phyloP scores from a whole-genome alignment of 37 sponge, comb jelly and placozoan species.

The Lycopodina hypogea region DNA sequence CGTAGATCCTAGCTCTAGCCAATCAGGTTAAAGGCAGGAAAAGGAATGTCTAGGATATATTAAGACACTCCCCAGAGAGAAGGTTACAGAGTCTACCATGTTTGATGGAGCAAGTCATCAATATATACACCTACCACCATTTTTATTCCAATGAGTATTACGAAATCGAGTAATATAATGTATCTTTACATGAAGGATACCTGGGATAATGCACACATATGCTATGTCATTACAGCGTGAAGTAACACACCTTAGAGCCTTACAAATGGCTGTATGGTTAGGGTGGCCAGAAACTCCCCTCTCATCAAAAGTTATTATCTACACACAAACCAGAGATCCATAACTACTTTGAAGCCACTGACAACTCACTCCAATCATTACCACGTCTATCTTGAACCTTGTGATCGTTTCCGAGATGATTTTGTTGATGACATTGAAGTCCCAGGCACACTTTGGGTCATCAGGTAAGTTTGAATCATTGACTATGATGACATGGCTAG shows the following conservation, averaged over 20 bases:
- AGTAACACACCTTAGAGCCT: slow-evolving; percentile 48
- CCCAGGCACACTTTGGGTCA: slow-evolving; percentile 39
- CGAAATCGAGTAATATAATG: no score
- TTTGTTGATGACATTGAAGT: slow-evolving; percentile 12
- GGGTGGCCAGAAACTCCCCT: slow-evolving; percentile 87
- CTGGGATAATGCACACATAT: no score
- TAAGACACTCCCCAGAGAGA: no score
- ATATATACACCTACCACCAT: no score
- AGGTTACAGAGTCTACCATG: no score
- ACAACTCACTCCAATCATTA: background rate
- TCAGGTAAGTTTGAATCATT: slow-evolving; percentile 56
- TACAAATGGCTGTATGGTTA: slow-evolving; percentile 75
- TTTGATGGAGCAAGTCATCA: no score
- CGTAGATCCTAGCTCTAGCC: no score
- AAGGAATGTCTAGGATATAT: no score
- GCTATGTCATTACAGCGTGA: no score
- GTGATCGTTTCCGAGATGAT: slow-evolving; percentile 17
- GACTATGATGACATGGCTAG: slow-evolving; percentile 39
- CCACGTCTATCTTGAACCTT: slow-evolving; percentile 5
- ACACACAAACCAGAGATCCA: background rate
- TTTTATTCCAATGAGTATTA: no score
- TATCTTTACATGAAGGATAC: no score
- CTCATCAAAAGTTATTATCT: slow-evolving; percentile 91
- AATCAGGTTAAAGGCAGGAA: no score
- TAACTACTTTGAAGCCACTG: background rate